A percentile compares a stretch with the other conserved stretches of the same genome.
These are phyloP conservation scores for Lasiommata megera DNA, from an alignment of 2,888 invertebrate species.

Conservation along the genomic window DNA sequence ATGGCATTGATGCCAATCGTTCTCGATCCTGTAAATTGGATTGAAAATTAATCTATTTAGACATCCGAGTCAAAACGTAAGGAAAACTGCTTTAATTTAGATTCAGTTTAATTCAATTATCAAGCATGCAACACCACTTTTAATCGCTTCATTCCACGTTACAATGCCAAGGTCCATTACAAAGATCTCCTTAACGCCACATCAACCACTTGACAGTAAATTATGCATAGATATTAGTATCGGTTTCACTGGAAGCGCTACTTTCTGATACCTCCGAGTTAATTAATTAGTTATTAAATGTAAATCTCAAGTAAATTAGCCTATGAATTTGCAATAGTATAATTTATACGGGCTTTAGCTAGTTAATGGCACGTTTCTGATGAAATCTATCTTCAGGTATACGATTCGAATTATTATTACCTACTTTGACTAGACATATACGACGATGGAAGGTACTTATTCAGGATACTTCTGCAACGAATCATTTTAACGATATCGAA, in stretches of 20 bases:
- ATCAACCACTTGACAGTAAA: no score
- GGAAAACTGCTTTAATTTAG: background rate
- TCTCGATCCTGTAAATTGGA: background rate
- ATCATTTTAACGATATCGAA: no score
- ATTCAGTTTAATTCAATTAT: background rate
- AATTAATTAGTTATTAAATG: background rate
- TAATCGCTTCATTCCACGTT: slow-evolving; percentile 12
- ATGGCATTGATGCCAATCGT: background rate
- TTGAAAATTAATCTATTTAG: slow-evolving; percentile 20
- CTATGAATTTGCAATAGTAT: background rate
- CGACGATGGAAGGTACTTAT: no score
- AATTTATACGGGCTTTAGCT: background rate
- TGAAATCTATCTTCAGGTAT: no score
- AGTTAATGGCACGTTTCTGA: background rate
- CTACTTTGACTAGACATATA: no score
- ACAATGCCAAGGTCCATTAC: slow-evolving; percentile 18
- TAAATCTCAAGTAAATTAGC: background rate
- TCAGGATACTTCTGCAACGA: no score
- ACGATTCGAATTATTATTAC: no score
- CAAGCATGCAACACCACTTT: slow-evolving; percentile 6
- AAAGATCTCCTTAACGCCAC: background rate
- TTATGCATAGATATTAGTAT: background rate
- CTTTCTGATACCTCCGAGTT: background rate
- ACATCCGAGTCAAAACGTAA: background rate
- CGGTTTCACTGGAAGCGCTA: slow-evolving; percentile 11